Percentiles rank a stretch among this genome's conserved stretches.
Evolutionary conservation across 2,888 invertebrate genomes (phyloP).

Genomic region (Leptinotarsa juncta): DNA sequence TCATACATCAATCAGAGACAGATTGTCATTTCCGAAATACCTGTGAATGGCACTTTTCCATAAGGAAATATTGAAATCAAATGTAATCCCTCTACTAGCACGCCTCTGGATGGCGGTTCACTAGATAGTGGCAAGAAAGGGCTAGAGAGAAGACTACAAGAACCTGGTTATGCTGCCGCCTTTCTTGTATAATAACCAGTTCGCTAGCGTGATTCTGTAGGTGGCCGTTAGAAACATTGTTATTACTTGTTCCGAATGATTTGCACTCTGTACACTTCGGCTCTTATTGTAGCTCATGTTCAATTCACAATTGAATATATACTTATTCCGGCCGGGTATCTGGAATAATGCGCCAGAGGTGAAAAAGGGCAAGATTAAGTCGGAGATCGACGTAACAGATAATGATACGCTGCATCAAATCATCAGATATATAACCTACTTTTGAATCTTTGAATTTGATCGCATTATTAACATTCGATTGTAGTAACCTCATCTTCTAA

Average conservation of each 20-base stretch:
- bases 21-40: too few relatives aligned
- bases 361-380: slow-evolving; percentile 3
- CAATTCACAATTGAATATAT: slow-evolving; percentile 45
- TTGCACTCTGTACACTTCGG: slow-evolving; percentile 52
- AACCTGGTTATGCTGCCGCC: slow-evolving; percentile 46
- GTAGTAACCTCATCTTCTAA: too few relatives aligned
- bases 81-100: background rate
- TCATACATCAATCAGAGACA: too few relatives aligned
- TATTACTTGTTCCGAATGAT: slow-evolving; percentile 57
- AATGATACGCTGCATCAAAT: slow-evolving; percentile 6
- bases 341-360: slow-evolving; percentile 28
- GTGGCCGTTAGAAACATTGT: slow-evolving; percentile 59
- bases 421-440: background rate
- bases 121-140: slow-evolving; percentile 47
- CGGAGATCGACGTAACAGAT: slow-evolving; percentile 14
- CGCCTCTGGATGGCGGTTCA: slow-evolving; percentile 42
- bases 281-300: slow-evolving; percentile 49
- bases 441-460: background rate
- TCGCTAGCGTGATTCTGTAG: slow-evolving; percentile 60
- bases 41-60: too few relatives aligned
- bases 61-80: background rate
- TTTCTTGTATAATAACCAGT: slow-evolving; percentile 56
- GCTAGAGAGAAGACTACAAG: slow-evolving; percentile 35
- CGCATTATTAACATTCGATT: too few relatives aligned
- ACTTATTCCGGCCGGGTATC: slow-evolving; percentile 31